These are phyloP conservation scores for Sphyrna mokarran DNA, from an alignment of 2,113 vertebrate species.

Conservation along the genomic window DNA sequence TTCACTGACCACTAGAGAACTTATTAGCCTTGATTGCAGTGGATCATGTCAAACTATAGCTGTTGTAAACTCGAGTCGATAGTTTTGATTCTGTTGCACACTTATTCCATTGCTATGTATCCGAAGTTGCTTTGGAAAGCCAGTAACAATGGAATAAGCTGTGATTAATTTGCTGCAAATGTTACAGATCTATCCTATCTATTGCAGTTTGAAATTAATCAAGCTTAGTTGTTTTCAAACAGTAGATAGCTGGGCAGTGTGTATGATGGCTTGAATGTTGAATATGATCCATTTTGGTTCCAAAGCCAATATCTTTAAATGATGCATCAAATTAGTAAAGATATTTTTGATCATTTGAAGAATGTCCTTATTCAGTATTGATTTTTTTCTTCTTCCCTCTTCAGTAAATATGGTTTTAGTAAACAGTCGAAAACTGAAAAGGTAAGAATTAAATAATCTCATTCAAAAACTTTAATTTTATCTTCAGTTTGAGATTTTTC, in stretches of 20 bases:
- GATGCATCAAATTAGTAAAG: neutral
- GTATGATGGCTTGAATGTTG: neutral
- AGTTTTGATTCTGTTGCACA: neutral
- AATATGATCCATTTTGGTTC: neutral
- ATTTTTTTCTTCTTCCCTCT: slow-evolving; percentile 12
- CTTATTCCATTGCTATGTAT: neutral
- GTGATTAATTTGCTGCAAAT: neutral
- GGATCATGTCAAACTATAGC: neutral
- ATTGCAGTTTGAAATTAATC: neutral
- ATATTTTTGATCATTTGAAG: slow-evolving; percentile 2
- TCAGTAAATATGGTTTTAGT: slow-evolving; percentile 81
- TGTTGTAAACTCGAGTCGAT: neutral
- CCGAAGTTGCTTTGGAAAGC: neutral
- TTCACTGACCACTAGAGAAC: neutral
- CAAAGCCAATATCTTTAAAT: neutral
- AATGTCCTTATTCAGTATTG: neutral
- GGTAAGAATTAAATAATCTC: slow-evolving; percentile 58
- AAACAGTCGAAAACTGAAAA: slow-evolving; percentile 72
- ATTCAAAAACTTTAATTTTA: neutral
- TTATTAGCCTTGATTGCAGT: neutral
- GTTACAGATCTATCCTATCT: neutral
- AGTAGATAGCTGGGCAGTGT: neutral
- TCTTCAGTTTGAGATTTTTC: neutral
- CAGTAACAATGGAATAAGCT: neutral
- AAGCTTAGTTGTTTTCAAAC: neutral